Evolutionary conservation across 2,113 vertebrate genomes (phyloP).

Genomic region (Albula goreensis): DNA sequence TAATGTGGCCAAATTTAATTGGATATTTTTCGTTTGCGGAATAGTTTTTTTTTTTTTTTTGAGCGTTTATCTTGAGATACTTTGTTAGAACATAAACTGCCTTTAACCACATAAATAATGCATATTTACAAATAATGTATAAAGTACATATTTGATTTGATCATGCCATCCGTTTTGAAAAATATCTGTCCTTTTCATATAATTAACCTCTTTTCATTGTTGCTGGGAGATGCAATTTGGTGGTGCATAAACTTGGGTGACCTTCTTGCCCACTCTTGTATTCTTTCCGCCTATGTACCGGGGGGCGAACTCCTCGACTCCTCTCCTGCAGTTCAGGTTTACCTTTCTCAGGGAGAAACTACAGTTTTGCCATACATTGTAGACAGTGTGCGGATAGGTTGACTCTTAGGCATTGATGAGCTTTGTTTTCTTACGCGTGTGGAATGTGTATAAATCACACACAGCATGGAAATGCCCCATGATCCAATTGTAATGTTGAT

Average conservation of each 20-base stretch:
- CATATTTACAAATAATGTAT: neutral
- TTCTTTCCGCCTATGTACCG: neutral
- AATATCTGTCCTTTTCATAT: neutral
- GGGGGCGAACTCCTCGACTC: neutral
- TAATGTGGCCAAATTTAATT: neutral
- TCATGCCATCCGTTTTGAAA: neutral
- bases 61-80: neutral
- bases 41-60: neutral
- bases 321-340: neutral
- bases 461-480: neutral
- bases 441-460: neutral
- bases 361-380: no score
- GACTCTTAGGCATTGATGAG: neutral
- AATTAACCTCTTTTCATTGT: conserved; percentile 2
- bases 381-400: neutral
- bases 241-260: conserved; percentile 4
- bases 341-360: neutral
- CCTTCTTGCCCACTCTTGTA: neutral
- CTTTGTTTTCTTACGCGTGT: neutral
- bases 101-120: neutral
- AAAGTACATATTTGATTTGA: neutral
- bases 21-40: neutral
- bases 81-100: neutral
- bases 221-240: neutral
- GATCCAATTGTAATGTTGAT: neutral